Conservation (phyloP, 2,113 vertebrate species). For the Casuarius casuarius region DNA sequence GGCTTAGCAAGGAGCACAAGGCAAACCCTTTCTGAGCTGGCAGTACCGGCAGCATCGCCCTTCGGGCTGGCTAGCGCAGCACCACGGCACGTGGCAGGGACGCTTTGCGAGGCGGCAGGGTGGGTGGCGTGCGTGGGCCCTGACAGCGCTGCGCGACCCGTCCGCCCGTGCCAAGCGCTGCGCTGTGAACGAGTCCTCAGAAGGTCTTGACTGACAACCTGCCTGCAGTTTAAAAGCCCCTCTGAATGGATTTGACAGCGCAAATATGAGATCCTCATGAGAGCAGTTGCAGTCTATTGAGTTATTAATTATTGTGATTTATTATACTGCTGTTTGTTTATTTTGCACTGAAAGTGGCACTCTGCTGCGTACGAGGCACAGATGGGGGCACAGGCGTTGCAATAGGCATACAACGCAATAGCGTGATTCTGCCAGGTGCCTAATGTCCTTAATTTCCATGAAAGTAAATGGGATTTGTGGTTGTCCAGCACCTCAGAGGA, state of each 20-base stretch:
- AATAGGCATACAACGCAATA: rapidly evolving
- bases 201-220: background rate
- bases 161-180: background rate
- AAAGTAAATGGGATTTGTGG: background rate
- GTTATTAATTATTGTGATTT: background rate
- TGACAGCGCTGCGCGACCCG: background rate
- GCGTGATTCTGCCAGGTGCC: background rate
- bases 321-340: background rate
- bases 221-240: rapidly evolving
- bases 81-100: background rate
- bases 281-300: background rate
- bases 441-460: background rate
- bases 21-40: background rate
- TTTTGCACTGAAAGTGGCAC: background rate
- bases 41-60: rapidly evolving
- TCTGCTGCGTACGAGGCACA: background rate
- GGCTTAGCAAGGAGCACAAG: background rate
- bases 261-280: background rate
- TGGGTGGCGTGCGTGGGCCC: background rate
- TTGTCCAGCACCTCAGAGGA: background rate
- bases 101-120: background rate
- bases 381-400: rapidly evolving
- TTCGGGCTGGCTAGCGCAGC: background rate
- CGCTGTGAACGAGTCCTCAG: background rate
- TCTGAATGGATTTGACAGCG: background rate